Evolutionary conservation across 2,797 vertebrate species (phyloP).

Genomic region (Leontocebus nigricollis): DNA sequence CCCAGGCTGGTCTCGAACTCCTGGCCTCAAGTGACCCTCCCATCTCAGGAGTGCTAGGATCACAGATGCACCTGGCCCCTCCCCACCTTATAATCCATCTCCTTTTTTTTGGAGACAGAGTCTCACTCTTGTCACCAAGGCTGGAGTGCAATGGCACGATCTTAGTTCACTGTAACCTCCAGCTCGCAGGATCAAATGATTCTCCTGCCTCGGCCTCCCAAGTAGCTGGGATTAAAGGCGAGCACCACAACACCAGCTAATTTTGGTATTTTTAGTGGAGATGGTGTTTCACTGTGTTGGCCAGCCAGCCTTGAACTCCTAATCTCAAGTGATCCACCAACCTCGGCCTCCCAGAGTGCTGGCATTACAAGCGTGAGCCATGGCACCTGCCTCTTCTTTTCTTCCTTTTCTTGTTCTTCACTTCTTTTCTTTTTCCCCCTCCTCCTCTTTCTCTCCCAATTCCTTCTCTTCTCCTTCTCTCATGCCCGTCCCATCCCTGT

Average conservation of each 20-base stretch:
- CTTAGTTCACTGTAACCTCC: neutral
- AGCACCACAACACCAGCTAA: too few relatives aligned
- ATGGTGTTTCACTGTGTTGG: too few relatives aligned
- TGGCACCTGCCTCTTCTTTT: neutral
- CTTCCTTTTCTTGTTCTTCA: too few relatives aligned
- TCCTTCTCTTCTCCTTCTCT: too few relatives aligned
- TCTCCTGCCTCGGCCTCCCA: neutral
- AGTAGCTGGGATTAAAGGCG: neutral
- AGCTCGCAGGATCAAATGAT: neutral
- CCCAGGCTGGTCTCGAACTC: neutral
- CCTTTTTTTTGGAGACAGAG: neutral
- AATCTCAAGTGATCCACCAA: too few relatives aligned
- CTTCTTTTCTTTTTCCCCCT: neutral
- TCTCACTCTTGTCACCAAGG: neutral
- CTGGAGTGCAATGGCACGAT: neutral
- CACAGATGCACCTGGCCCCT: neutral
- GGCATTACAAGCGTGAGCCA: neutral
- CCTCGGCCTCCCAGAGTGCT: too few relatives aligned
- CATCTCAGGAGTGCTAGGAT: neutral
- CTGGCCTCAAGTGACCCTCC: neutral
- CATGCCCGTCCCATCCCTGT: neutral
- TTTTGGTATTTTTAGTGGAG: too few relatives aligned
- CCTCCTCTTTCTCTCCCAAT: too few relatives aligned
- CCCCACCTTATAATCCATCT: too few relatives aligned
- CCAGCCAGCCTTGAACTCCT: too few relatives aligned